Evolutionary conservation across 2,888 invertebrate species (phyloP), one percentile per base, ranked within the genome.

Genomic region (Pseudanteris insignis): DNA sequence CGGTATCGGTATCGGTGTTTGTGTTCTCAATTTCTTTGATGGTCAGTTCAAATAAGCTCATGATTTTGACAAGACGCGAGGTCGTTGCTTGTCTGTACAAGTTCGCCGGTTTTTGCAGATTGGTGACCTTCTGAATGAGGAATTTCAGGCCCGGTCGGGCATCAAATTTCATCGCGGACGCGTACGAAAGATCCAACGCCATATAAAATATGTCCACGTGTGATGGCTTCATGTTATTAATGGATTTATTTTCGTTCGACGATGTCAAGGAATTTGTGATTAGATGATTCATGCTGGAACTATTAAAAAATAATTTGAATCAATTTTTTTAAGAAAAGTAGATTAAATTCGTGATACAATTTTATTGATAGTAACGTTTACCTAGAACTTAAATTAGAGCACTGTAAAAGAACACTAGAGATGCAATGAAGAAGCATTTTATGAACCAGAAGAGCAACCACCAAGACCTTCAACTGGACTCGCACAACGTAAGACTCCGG

Each of bases 61-160:
- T 91, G 41, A 92, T 88, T 80, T 92, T 91, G 11, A 95, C 90
- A 28, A 94, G 89, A 89, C 94, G 94, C 0, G 94, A 91, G 0
- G 94, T 92, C 21, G 94, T 93, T 6, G 94, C 92, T 81, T 95
- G 95, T 58, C 91, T 91, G 76, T 94, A 94, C n/a, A 94, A 83
- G 80, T 94, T 94, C 1, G 94, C 93, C 2, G 93, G 92, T 69
- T 90, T 86, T 57, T 90, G 90, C 63, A 93, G 85, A 73, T 90
- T 91, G 0, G 91, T 92, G 0, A 94, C 94, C 83, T 96, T 96
- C 80, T 96, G 96, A 62, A 95, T 88, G 2, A 96, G 85, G 78
- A 96, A 96, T 79, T 96, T 96, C 11, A 96, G 82, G 0, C 96
- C 96, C 0, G 96, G 96, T 21, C 96, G 85, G 5, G 88, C 85